Evolutionary conservation across 2,113 vertebrate genomes (phyloP).

Genomic region (Nannospalax galili): DNA sequence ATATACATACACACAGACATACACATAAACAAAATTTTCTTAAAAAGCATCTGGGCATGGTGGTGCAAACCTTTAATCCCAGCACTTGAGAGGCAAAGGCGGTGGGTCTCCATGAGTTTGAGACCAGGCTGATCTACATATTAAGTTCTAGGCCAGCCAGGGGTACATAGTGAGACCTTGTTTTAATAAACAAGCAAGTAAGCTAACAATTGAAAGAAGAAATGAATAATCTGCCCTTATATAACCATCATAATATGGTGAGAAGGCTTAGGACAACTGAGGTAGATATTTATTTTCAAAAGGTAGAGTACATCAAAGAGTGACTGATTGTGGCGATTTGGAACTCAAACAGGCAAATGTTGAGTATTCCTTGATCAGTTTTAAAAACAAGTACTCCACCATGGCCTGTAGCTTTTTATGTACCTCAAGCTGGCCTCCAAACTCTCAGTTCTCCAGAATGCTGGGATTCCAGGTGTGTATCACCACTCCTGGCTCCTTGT

Average conservation of each 20-base stretch:
- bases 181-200: too few relatives aligned
- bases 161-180: too few relatives aligned
- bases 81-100: too few relatives aligned
- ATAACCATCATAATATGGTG: not conserved
- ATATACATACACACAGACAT: not conserved
- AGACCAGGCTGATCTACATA: not conserved
- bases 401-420: not conserved
- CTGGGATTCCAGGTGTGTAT: not conserved
- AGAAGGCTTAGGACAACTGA: not conserved
- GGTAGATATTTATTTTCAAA: constrained; percentile 1
- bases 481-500: not conserved
- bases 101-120: not conserved
- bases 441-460: not conserved
- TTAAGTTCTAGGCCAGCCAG: not conserved
- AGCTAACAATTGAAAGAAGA: too few relatives aligned
- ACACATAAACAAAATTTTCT: not conserved
- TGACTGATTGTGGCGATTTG: not conserved
- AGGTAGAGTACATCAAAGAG: not conserved
- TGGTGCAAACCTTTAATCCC: not conserved
- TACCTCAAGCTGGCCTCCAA: not conserved
- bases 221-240: not conserved
- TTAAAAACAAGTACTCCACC: not conserved
- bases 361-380: not conserved
- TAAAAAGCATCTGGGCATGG: not conserved
- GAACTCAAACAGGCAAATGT: not conserved